These are phyloP conservation scores for Styela clava DNA, from an alignment of 23 tunicate species.

Conservation along the genomic window DNA sequence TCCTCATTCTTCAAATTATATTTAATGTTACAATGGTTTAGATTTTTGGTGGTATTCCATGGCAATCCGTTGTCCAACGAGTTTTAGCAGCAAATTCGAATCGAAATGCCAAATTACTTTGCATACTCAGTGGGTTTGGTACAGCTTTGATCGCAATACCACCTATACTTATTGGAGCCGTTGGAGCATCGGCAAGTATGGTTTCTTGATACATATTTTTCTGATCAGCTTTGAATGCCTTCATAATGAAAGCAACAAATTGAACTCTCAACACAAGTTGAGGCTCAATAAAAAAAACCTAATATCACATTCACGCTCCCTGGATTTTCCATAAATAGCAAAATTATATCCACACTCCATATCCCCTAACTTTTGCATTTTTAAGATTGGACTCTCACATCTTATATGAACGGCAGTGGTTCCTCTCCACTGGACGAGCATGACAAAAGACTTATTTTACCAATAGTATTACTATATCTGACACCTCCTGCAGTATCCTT, in stretches of 20 bases:
- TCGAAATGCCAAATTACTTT: background rate
- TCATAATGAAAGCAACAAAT: too few relatives aligned
- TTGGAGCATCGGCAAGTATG: conserved; percentile 19
- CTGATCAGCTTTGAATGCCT: too few relatives aligned
- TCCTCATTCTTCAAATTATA: too few relatives aligned
- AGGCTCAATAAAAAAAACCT: too few relatives aligned
- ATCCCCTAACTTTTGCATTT: too few relatives aligned
- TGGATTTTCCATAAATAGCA: too few relatives aligned
- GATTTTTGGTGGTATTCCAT: conserved; percentile 17
- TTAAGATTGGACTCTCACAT: conserved; percentile 7
- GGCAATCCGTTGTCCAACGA: conserved; percentile 1
- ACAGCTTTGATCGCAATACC: background rate
- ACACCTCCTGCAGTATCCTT: conserved; percentile 9
- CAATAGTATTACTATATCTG: conserved; percentile 1
- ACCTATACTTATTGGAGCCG: conserved; percentile 13
- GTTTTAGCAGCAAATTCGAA: background rate
- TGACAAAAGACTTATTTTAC: conserved; percentile 5
- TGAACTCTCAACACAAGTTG: too few relatives aligned
- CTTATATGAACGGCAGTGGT: conserved; percentile 11
- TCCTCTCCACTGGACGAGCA: conserved; percentile 2
- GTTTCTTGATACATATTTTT: too few relatives aligned
- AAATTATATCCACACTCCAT: too few relatives aligned
- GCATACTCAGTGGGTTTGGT: background rate
- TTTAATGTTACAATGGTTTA: too few relatives aligned
- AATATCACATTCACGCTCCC: too few relatives aligned